A percentile compares a stretch with the other conserved stretches of the same genome.
Evolutionary conservation across 2,113 vertebrate genomes (phyloP).

Genomic region (Micromys minutus): DNA sequence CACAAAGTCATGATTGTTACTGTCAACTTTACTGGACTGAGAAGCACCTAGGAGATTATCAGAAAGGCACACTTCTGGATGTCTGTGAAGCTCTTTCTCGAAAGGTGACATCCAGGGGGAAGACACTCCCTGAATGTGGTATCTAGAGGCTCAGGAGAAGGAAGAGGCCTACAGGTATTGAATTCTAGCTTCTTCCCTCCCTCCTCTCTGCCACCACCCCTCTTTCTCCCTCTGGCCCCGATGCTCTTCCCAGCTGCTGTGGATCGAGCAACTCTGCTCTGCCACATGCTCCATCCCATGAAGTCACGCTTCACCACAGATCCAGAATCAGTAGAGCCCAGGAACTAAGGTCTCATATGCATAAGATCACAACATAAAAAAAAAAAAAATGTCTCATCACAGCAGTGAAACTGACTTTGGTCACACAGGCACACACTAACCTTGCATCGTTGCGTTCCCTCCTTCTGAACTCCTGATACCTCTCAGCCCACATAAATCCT

Average conservation of each 20-base stretch:
- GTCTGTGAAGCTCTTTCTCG: neutral
- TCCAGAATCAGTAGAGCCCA: neutral
- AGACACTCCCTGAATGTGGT: neutral
- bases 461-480: neutral
- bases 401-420: neutral
- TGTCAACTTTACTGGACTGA: neutral
- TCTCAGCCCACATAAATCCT: neutral
- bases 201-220: neutral
- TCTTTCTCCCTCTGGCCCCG: too few relatives aligned
- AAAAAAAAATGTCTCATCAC: neutral
- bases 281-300: neutral
- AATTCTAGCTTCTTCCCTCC: neutral
- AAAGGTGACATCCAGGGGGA: neutral
- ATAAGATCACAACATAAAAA: neutral
- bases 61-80: neutral
- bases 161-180: neutral
- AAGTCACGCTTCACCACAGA: neutral
- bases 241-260: neutral
- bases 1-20: neutral
- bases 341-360: neutral
- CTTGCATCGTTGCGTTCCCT: neutral
- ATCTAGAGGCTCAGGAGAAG: too few relatives aligned
- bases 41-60: neutral
- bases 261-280: neutral
- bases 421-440: neutral